Evolutionary conservation across 2,888 invertebrate genomes (phyloP), one percentile per base, ranked within the genome.

Genomic region (Leucophenga maculata): DNA sequence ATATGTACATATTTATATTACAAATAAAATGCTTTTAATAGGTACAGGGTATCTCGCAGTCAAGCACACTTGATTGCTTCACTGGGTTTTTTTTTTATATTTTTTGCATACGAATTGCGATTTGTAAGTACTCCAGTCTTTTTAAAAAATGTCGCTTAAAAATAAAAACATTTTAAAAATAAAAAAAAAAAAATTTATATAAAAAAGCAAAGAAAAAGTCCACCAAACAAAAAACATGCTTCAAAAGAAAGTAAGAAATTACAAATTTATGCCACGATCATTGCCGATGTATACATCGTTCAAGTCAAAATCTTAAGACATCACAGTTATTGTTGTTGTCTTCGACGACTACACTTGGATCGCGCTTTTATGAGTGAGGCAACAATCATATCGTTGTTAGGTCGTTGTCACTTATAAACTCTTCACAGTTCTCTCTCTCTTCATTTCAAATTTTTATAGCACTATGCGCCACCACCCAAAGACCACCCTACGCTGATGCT

Each of bases 231-330:
- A 64, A 31, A 55, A 71, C 70, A 65, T 68, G 50, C 64, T 72
- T 74, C 71, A 71, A 76, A 77, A 78, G 77, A 77, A 77, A 77
- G 78, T 78, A 76, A 78, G 74, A 77, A 78, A 77, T 76, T 76
- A 78, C 73, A 76, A 78, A 77, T 78, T 78, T 77, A 76, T 78
- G 73, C 70, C 73, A 70, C 76, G 72, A 69, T 74, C 74, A 78
- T 78, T 77, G 78, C 74, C 78, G 72, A 74, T 76, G 69, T 72
- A 48, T 13, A 50, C 39, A 50, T 22, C 32, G 39, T 52, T 69
- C 69, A 55, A 55, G 55, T 55, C 55, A 26, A 6, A n/a, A 14
- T 57, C 69, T 60, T 52, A 50, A 16, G 65, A 57, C 68, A 68
- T 67, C 62, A 62, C 46, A 62, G 44, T 65, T 64, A 59, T 62